Evolutionary conservation across 2,797 vertebrate species (phyloP), one percentile per base, ranked within the genome.

Genomic region (Parauchenoglanis punctatus): DNA sequence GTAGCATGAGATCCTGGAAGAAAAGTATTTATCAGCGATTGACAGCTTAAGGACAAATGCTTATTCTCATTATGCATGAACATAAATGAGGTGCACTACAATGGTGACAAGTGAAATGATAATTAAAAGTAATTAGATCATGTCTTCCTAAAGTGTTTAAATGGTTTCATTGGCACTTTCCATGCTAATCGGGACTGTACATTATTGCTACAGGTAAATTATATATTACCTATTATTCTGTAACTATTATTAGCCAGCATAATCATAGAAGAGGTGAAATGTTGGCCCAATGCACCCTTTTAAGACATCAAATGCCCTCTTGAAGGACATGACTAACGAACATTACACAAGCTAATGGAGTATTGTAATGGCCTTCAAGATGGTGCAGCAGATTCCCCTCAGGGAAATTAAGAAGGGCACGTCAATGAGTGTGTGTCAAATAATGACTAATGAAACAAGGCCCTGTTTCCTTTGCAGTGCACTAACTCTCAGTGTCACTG

Each of bases 371-470:
- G 87, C 65, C 87, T 88, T 88, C 68, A 73, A 85, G 76, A 88
- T 81, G 67, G 83, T 25, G 83, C 84, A 52, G 67, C 75, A 73
- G 76, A 85, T 88, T 81, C 65, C 87, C 83, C 83, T 85, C 23
- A 63, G 87, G 83, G 83, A 84, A 84, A 68, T 83, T 68, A 87
- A 54, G 35, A 70, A 81, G 87, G 83, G 76, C 83, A 54, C 7
- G 76, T 88, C 87, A 88, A 88, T 88, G 87, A 88, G 83, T 73
- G 76, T 20, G 77, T 88, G 83, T 88, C 87, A 73, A 56, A 88
- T 73, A 85, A 81, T 85, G 87, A 88, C 75, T 85, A 81, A 85
- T 85, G 83, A 85, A 88, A 73, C 65, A 54, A 61, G 54, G 87
- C 65, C 75, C 65, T 56, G 87, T 80, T 88, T 85, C 83, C 65